Percentiles rank a stretch among this genome's conserved stretches.
phyloP scores from a whole-genome alignment of 2,888 invertebrate species.

The Frankliniella fusca region DNA sequence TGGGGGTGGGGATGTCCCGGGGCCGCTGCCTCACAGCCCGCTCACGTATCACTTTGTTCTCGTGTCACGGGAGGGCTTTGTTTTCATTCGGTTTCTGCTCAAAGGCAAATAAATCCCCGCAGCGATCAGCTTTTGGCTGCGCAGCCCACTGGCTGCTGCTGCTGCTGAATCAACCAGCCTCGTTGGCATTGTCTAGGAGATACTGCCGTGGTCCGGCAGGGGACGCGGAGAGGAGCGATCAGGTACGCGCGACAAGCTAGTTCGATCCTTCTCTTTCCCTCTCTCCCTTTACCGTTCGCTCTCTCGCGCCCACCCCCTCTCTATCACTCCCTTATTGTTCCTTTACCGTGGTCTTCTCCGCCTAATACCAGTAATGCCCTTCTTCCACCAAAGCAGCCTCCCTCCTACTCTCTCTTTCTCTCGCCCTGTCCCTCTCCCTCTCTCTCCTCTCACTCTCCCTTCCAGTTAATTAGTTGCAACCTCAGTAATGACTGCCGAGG shows the following conservation, averaged over 20 bases:
- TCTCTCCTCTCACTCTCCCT: not conserved
- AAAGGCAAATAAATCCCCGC: not conserved
- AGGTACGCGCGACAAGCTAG: no score
- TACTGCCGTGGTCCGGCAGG: no score
- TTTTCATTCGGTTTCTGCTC: not conserved
- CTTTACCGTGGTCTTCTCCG: no score
- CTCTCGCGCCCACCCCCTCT: no score
- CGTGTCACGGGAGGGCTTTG: not conserved
- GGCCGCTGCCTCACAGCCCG: no score
- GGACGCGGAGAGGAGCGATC: no score
- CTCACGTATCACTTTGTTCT: constrained; percentile 8
- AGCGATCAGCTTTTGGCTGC: not conserved
- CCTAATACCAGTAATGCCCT: no score
- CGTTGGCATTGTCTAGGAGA: not conserved
- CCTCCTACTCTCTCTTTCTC: no score
- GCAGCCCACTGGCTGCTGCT: not conserved
- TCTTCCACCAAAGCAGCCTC: not conserved
- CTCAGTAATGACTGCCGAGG: constrained; percentile 21
- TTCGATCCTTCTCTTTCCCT: no score
- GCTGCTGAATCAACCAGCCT: not conserved
- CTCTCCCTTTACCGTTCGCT: no score
- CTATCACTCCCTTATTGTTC: no score
- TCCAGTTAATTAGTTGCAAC: constrained; percentile 22
- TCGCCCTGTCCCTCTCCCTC: not conserved
- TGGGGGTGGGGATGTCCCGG: no score